A percentile compares a stretch with the other conserved stretches of the same genome.
Evolutionary conservation across 1,140 invertebrate species (phyloP).

Genomic region (Bombus confusus): DNA sequence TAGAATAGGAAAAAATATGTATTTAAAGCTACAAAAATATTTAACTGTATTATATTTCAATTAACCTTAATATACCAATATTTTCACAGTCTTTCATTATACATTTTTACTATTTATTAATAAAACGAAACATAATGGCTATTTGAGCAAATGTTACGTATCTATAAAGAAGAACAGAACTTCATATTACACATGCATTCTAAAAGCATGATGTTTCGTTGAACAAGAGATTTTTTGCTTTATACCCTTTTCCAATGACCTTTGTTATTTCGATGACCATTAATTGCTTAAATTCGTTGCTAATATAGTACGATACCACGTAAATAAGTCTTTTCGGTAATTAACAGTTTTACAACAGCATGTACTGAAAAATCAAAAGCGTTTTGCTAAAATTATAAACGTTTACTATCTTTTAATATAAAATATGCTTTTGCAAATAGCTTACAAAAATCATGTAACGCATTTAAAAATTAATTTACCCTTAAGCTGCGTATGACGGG

Average conservation of each 20-base stretch:
- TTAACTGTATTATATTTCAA: background rate
- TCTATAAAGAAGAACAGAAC: background rate
- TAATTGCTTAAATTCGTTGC: slow-evolving; percentile 22
- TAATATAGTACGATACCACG: slow-evolving; percentile 13
- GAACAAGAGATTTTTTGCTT: background rate
- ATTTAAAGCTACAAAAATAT: background rate
- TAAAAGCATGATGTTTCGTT: background rate
- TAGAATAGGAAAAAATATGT: background rate
- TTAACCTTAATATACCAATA: background rate
- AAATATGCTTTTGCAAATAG: slow-evolving; percentile 19
- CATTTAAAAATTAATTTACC: slow-evolving; percentile 14
- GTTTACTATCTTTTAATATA: slow-evolving; percentile 14
- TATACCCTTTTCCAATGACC: slow-evolving; percentile 11
- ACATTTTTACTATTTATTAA: background rate
- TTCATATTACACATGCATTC: background rate
- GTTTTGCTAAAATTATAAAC: background rate
- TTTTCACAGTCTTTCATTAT: background rate
- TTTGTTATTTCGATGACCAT: slow-evolving; percentile 13
- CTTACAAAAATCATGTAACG: slow-evolving; percentile 2
- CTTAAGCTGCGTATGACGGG: slow-evolving; percentile 16
- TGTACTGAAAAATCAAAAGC: slow-evolving; percentile 4
- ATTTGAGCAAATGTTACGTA: background rate
- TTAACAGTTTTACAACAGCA: background rate
- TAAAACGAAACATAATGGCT: background rate
- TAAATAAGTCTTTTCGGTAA: slow-evolving; percentile 37